Evolutionary conservation across 2,113 vertebrate genomes (phyloP), one percentile per base, ranked within the genome.

Genomic region (Scomber colias): DNA sequence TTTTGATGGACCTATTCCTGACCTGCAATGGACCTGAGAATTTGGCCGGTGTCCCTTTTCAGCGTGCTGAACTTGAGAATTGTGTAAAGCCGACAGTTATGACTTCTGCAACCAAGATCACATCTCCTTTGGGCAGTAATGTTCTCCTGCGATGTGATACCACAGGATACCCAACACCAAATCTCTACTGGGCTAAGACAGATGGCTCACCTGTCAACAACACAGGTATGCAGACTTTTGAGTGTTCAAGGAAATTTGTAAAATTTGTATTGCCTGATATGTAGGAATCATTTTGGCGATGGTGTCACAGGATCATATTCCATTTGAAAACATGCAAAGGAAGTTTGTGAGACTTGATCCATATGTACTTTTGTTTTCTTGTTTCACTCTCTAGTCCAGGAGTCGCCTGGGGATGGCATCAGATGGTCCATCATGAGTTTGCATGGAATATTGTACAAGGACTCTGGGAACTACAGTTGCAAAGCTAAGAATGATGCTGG

Each of bases 391-490:
- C 10, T 56, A 99, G 98, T 99, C 75, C 97, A 99, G 87, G 97
- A 99, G 84, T 97, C 97, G 81, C 98, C 98, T 50, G 94, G 92
- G 48, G 96, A 98, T 14, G 98, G 98, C 57, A 92, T 97, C 68
- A 93, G 95, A 62, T 99, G 97, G 98, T 99, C 98, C 88, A 97
- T 99, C 79, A 95, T 99, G 81, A 99, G 98, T 81, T 74, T 99
- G 89, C 94, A 96, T 11, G 96, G 95, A 60, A 95, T 99, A 86
- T 88, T 95, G 5, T 91, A 94, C 88, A 96, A 95, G 83, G 97
- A 99, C 0, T 96, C 97, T 5, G 98, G 97, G 17, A 93, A 97
- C 90, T 99, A 99, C 91, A 96, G 92, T 48, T 99, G 98, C 86
- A 97, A 95, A 81, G 98, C 97, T 50, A 99, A 96, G 90, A 99